Conservation (phyloP, 30 jellyfish, hydroid and myxozoan species). For the Pelagia noctiluca region DNA sequence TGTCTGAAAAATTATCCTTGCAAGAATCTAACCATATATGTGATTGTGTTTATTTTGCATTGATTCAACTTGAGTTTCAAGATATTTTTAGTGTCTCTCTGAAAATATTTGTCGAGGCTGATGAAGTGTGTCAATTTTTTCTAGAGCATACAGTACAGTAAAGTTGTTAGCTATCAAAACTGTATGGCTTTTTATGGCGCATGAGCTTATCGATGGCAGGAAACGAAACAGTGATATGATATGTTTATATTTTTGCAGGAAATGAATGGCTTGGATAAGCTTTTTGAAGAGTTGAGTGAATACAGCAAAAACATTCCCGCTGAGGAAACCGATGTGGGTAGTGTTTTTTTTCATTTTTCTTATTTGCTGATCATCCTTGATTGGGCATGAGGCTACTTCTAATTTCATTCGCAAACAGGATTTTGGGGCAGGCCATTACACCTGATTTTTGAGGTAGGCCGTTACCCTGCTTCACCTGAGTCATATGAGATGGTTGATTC, state of each 20-base stretch:
- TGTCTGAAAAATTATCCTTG: too few relatives aligned
- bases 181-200: background rate
- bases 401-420: too few relatives aligned
- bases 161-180: background rate
- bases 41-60: too few relatives aligned
- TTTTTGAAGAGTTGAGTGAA: slow-evolving; percentile 68
- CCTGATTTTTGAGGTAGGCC: too few relatives aligned
- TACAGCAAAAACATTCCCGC: slow-evolving; percentile 38
- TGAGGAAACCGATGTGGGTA: slow-evolving; percentile 65
- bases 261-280: slow-evolving; percentile 57
- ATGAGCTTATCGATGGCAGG: slow-evolving; percentile 8
- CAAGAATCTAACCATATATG: too few relatives aligned
- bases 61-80: background rate
- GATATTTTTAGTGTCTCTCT: background rate
- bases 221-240: too few relatives aligned
- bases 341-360: background rate
- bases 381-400: too few relatives aligned
- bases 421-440: too few relatives aligned
- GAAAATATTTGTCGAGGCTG: background rate
- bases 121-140: background rate
- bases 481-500: too few relatives aligned
- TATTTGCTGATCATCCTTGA: too few relatives aligned
- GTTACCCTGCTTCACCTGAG: too few relatives aligned
- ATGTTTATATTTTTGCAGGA: too few relatives aligned
- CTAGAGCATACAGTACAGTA: background rate